Evolutionary conservation across 2,888 invertebrate species (phyloP), one percentile per base, ranked within the genome.

Genomic region (Leucophora obtusa): DNA sequence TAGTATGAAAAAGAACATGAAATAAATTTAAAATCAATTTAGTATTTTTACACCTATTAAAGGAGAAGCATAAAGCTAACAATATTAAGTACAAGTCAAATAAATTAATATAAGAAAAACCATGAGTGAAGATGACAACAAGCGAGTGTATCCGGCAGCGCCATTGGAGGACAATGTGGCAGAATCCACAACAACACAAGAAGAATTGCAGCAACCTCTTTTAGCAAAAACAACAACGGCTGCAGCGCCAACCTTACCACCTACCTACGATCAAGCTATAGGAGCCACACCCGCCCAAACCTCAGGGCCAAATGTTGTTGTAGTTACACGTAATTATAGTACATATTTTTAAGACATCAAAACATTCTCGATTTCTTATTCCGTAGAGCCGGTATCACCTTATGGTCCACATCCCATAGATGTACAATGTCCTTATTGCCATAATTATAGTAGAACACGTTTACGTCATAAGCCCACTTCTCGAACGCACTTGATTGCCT

Each of bases 401-500:
- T 89, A 92, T 53, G 92, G 92, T 0, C 91, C 91, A 0, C 86
- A 89, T 0, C 91, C 92, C 0, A 83, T 89, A 24, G 85, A 88
- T 17, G 82, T 91, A 1, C 85, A 89, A 24, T 92, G 92, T 79
- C 92, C 91, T 0, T 90, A 90, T 3, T 93, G 93, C 79, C 88
- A 89, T 2, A 89, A 90, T 1, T 89, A 87, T 35, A 89, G 92
- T 28, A 85, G 90, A 43, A 92, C 92, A 1, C 90, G 89, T 70
- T 84, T 92, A 1, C 86, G 86, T 82, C 85, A 84, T 51, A 91
- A 87, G 74, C 85, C 92, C 7, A 90, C 91, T 0, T 89, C 91
- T 7, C 91, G 90, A 69, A 93, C 93, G 0, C 93, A 93, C 86
- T 84, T 93, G 10, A 90, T 92, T 78, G 93, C 93, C 6, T 78